phyloP scores from a whole-genome alignment of 2,113 vertebrate genomes.

The Baryphthengus martii region DNA sequence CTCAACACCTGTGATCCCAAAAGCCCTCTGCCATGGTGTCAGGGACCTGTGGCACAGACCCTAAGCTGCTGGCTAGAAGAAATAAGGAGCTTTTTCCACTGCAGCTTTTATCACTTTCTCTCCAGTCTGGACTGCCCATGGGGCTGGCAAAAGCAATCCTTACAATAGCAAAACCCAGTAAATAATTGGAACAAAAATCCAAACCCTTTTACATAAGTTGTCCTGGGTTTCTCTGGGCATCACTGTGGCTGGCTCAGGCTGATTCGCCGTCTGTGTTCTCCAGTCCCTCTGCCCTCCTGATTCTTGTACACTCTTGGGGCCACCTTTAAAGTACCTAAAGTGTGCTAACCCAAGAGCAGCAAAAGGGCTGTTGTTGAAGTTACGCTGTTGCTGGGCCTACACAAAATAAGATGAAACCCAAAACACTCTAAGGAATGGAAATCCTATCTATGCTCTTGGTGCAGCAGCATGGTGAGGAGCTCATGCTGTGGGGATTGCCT shows the following conservation, averaged over 20 bases:
- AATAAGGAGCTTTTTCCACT: neutral
- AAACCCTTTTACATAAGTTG: neutral
- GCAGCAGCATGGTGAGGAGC: neutral
- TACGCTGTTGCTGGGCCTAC: neutral
- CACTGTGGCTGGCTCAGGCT: neutral
- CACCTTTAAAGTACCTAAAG: neutral
- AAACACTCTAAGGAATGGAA: neutral
- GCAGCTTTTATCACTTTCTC: neutral
- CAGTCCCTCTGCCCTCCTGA: neutral
- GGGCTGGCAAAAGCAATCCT: neutral
- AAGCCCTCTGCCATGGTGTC: neutral
- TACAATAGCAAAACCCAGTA: neutral
- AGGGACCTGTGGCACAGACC: neutral
- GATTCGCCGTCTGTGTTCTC: neutral
- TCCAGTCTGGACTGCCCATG: neutral
- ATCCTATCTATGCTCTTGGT: neutral
- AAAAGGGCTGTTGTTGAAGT: neutral
- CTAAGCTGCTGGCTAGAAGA: neutral
- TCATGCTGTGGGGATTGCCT: neutral
- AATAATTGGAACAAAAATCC: neutral
- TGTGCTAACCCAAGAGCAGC: neutral
- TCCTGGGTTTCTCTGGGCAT: neutral
- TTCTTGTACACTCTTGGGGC: rapidly evolving
- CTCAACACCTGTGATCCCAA: neutral
- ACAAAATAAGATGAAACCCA: neutral